Evolutionary conservation across 2,797 vertebrate genomes (phyloP).

Genomic region (Hybognathus amarus): DNA sequence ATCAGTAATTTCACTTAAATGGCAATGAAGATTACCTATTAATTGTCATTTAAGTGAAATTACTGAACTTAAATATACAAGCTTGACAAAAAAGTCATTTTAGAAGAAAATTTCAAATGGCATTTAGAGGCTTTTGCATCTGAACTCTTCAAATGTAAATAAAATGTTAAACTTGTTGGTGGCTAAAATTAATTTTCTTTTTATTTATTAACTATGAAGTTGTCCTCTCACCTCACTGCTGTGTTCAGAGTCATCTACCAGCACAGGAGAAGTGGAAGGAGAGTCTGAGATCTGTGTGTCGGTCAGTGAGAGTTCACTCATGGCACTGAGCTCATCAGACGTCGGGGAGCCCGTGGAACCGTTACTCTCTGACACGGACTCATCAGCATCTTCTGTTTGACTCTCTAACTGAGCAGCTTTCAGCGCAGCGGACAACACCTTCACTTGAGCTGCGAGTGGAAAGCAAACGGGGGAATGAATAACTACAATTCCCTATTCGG

Average conservation of each 20-base stretch:
- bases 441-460: conserved; percentile 82
- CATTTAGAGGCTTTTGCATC: too few relatives aligned
- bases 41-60: too few relatives aligned
- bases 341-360: conserved; percentile 44
- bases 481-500: background rate
- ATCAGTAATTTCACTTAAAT: too few relatives aligned
- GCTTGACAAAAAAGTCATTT: too few relatives aligned
- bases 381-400: conserved; percentile 53
- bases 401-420: conserved; percentile 87
- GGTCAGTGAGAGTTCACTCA: conserved; percentile 53
- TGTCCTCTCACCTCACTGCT: conserved; percentile 48
- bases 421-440: conserved; percentile 88
- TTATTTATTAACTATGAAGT: background rate
- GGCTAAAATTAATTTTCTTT: background rate
- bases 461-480: background rate
- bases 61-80: too few relatives aligned
- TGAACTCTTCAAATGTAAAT: background rate
- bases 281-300: conserved; percentile 59
- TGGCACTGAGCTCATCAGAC: conserved; percentile 66
- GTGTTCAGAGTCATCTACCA: conserved; percentile 57
- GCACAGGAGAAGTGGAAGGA: conserved; percentile 66
- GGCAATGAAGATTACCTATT: too few relatives aligned
- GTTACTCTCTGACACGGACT: conserved; percentile 53
- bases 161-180: background rate
- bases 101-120: too few relatives aligned